phyloP scores from a whole-genome alignment of 2,113 vertebrate species.

The Willisornis vidua region DNA sequence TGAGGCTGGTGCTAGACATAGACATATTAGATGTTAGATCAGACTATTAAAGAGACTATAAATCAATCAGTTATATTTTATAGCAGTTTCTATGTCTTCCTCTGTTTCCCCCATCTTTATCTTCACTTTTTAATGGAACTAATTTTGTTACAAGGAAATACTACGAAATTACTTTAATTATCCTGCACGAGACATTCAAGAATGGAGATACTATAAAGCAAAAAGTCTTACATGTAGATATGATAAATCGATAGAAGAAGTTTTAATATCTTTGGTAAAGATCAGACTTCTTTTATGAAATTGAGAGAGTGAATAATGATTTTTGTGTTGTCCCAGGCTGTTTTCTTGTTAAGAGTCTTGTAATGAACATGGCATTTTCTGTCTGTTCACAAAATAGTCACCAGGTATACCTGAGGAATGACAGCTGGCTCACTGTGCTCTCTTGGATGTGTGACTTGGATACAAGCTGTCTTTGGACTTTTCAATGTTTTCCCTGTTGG shows the following conservation, averaged over 20 bases:
- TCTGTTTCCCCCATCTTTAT: background rate
- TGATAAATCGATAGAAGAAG: background rate
- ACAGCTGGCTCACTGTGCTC: background rate
- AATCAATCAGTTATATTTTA: conserved; percentile 46
- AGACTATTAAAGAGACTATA: conserved; percentile 28
- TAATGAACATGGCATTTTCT: conserved; percentile 12
- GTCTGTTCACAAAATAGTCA: conserved; percentile 24
- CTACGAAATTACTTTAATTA: conserved; percentile 44
- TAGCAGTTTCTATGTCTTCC: background rate
- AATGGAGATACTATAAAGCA: background rate
- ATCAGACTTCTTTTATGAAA: background rate
- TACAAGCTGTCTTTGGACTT: background rate
- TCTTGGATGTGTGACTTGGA: background rate
- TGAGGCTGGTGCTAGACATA: background rate
- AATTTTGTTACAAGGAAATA: conserved; percentile 29
- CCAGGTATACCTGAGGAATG: conserved; percentile 10
- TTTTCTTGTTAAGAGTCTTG: background rate
- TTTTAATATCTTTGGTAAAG: conserved; percentile 1
- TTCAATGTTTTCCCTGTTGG: background rate
- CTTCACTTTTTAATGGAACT: conserved; percentile 38
- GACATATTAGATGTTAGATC: background rate
- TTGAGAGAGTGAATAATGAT: background rate
- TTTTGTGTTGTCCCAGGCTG: conserved; percentile 1
- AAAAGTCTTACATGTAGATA: background rate
- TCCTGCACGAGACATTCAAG: background rate